Evolutionary conservation across 2,888 invertebrate genomes (phyloP).

Genomic region (Mythimna pallens): DNA sequence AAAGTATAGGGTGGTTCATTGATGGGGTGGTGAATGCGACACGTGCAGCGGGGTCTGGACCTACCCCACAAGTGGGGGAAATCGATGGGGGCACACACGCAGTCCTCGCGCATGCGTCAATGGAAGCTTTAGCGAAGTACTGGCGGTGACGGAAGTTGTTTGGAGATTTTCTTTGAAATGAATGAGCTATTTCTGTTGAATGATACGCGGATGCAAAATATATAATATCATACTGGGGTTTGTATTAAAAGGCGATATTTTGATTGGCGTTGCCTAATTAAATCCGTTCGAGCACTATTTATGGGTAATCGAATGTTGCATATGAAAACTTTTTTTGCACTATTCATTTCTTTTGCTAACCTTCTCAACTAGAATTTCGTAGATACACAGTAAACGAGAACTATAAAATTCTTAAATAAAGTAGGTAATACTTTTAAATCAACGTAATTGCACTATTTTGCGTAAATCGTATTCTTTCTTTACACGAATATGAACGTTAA

Average conservation of each 20-base stretch:
- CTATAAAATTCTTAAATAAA: too few species aligned
- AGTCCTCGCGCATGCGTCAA: conserved; percentile 79
- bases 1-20: conserved; percentile 67
- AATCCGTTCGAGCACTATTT: background rate
- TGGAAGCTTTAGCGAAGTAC: conserved; percentile 65
- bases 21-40: conserved; percentile 63
- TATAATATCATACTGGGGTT: too few species aligned
- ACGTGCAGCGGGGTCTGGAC: conserved; percentile 79
- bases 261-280: background rate
- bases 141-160: conserved; percentile 60
- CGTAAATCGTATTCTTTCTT: background rate
- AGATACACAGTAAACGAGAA: too few species aligned
- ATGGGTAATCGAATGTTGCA: background rate
- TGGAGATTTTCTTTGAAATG: background rate
- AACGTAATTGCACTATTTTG: background rate
- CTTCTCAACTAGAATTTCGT: background rate
- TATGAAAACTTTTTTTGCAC: background rate
- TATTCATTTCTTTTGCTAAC: background rate
- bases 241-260: background rate
- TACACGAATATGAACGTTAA: background rate
- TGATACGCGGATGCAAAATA: background rate
- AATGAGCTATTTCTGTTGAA: background rate
- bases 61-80: conserved; percentile 85
- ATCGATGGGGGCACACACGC: conserved; percentile 83
- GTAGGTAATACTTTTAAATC: background rate